phyloP scores from a whole-genome alignment of 2,113 vertebrate species.

The Lepisosteus oculatus region DNA sequence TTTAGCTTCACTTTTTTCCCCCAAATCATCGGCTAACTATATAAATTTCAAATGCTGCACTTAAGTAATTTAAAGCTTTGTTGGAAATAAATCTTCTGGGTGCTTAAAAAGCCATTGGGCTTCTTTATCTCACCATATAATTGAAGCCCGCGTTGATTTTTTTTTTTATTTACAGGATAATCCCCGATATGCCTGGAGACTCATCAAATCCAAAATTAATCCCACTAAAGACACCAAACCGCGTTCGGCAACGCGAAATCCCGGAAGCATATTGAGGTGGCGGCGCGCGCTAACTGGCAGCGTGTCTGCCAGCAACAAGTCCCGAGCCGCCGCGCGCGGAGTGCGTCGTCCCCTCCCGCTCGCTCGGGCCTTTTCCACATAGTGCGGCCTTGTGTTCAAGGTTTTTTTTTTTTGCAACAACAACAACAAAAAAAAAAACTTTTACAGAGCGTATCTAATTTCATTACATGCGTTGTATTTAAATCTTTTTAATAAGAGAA shows the following conservation, averaged over 20 bases:
- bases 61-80: neutral
- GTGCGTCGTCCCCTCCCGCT: too few relatives aligned
- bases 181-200: constrained; percentile 5
- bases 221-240: constrained; percentile 8
- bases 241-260: neutral
- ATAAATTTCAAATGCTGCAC: neutral
- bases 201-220: constrained; percentile 6
- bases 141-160: neutral
- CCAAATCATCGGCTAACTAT: neutral
- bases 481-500: too few relatives aligned
- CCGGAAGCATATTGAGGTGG: too few relatives aligned
- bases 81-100: constrained; percentile 5
- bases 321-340: too few relatives aligned
- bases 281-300: too few relatives aligned
- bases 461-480: too few relatives aligned
- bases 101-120: neutral
- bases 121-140: constrained; percentile 10
- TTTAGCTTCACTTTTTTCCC: neutral
- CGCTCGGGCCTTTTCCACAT: too few relatives aligned
- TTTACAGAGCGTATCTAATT: too few relatives aligned
- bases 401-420: too few relatives aligned
- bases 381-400: too few relatives aligned
- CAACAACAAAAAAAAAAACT: too few relatives aligned
- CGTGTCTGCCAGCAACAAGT: too few relatives aligned
- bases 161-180: neutral